phyloP scores from a whole-genome alignment of 2,113 vertebrate species.

The Anarrhichthys ocellatus region DNA sequence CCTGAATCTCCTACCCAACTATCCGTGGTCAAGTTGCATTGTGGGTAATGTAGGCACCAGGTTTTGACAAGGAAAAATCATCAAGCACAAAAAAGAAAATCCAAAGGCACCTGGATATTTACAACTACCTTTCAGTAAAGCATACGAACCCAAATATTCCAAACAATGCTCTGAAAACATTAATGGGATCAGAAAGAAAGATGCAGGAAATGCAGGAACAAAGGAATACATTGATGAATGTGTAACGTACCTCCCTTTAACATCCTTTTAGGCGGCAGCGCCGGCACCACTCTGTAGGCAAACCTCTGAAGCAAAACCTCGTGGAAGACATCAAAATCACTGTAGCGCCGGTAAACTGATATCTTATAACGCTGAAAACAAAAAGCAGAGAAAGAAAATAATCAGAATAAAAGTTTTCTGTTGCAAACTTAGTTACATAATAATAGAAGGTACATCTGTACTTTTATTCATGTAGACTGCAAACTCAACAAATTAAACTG shows the following conservation, averaged over 20 bases:
- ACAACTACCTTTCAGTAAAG: background rate
- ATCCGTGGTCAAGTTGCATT: background rate
- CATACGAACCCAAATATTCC: background rate
- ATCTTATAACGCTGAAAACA: slow-evolving; percentile 87
- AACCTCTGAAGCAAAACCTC: slow-evolving; percentile 94
- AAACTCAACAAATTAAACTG: background rate
- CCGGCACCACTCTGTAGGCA: slow-evolving; percentile 93
- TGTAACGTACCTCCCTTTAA: slow-evolving; percentile 89
- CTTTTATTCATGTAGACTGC: background rate
- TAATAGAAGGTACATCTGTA: background rate
- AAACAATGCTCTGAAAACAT: background rate
- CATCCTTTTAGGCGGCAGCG: slow-evolving; percentile 94
- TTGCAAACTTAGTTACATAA: background rate
- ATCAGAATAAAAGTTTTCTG: background rate
- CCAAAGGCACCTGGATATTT: background rate
- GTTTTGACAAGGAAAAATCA: background rate
- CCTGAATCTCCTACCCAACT: background rate
- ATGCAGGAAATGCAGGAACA: background rate
- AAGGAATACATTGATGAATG: background rate
- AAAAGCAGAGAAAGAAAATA: background rate
- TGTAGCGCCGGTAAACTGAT: slow-evolving; percentile 93
- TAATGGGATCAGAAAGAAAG: background rate
- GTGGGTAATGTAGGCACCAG: background rate
- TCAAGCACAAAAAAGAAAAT: rapidly evolving
- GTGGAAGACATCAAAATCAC: slow-evolving; percentile 96